Percentiles rank a stretch among this genome's conserved stretches.
Evolutionary conservation across 2,113 vertebrate species (phyloP).

Genomic region (Chlamydotis undulata): DNA sequence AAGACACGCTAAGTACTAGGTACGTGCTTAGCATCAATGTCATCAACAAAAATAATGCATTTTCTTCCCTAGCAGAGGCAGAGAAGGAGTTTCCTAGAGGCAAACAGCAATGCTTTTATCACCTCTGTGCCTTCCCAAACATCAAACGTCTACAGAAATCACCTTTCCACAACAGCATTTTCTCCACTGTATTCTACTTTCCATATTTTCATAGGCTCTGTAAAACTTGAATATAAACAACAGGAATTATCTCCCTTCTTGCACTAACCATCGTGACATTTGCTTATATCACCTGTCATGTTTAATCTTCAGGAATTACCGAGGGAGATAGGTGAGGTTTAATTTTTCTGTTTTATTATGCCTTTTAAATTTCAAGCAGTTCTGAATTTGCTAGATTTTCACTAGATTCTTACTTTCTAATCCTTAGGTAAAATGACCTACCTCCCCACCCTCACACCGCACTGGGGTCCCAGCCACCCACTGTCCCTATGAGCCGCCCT

Average conservation of each 20-base stretch:
- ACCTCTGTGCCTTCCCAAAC: not conserved
- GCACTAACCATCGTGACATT: not conserved
- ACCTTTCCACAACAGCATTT: not conserved
- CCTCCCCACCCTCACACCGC: too few species aligned
- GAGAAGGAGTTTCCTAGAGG: not conserved
- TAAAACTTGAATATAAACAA: not conserved
- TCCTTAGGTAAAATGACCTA: not conserved
- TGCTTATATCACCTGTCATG: not conserved
- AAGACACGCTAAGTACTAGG: fast-evolving
- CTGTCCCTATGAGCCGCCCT: not conserved
- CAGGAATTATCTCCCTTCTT: not conserved
- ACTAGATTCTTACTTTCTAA: not conserved
- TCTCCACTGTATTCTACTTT: not conserved
- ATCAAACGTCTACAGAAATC: not conserved
- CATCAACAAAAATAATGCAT: fast-evolving
- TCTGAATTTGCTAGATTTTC: not conserved
- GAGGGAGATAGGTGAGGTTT: not conserved
- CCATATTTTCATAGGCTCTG: not conserved
- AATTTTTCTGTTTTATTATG: not conserved
- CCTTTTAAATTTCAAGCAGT: not conserved
- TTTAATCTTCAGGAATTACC: not conserved
- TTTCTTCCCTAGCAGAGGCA: not conserved
- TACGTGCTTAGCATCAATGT: fast-evolving
- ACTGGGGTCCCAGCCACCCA: fast-evolving
- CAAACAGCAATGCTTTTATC: not conserved